Evolutionary conservation across 35 echinoderm and acorn worm species (phyloP), one percentile per base, ranked within the genome.

Genomic region (Lytechinus pictus): DNA sequence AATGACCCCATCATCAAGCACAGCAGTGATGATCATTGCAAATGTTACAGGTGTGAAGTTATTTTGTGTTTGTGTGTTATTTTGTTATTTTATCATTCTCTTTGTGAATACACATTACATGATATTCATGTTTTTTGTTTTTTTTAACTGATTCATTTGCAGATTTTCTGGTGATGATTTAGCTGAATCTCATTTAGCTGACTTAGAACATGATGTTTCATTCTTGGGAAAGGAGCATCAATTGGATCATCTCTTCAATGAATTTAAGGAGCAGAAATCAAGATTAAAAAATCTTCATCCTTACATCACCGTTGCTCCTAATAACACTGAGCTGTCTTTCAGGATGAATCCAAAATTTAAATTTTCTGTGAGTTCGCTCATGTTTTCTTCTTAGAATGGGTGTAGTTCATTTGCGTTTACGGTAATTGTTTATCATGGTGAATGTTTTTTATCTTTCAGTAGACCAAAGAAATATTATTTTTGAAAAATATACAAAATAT

Each of bases 261-360:
- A 79, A 6, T 7, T 79, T 79, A 16, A 79, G 66, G 66, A 79
- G 66, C 66, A 79, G 66, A 79, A 24, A 24, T 24, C 21, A n/a
- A 79, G 19, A 79, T 7, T 79, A 16, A n/a, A 79, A 5, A 14
- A 79, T 79, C 19, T 7, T 79, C 2, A 79, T 24, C 21, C 66
- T 24, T 79, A 24, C 21, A 24, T 79, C 19, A 79, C 66, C 7
- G 4, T 79, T 79, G 66, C 66, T 79, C 66, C 66, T 24, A 79
- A 79, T 79, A 5, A 79, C n/a, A 24, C 14, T 24, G 94, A 95
- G 52, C 94, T 95, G 27, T 10, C 56, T 86, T 95, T 95, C 94
- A 72, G 94, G 28, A 95, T 29, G 86, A 54, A 86, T 54, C 61
- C 29, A 95, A 52, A 52, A 28, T 95, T 86, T 72, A 52, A 53